Evolutionary conservation across 2,797 vertebrate genomes (phyloP).

Genomic region (Anomalospiza imberbis): DNA sequence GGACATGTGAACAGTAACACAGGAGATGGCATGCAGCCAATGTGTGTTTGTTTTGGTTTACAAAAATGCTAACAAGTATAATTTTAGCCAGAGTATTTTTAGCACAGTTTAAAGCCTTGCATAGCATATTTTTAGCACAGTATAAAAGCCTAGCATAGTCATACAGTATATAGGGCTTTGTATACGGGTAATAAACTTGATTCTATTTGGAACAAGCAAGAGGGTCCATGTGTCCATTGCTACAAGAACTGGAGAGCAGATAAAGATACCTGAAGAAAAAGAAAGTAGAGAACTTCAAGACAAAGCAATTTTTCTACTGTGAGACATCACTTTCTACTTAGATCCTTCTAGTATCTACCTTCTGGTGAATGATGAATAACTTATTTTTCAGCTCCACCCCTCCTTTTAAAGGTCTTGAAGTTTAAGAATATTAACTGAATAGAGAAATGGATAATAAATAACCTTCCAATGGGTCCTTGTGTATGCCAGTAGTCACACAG

Average conservation of each 20-base stretch:
- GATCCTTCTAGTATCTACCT: background rate
- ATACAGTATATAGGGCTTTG: background rate
- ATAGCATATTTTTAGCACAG: background rate
- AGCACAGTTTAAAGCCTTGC: background rate
- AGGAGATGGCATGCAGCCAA: background rate
- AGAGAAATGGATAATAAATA: background rate
- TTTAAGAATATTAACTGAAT: background rate
- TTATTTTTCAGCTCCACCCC: background rate
- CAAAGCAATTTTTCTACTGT: background rate
- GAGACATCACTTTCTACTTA: background rate
- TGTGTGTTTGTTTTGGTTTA: background rate
- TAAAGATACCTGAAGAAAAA: background rate
- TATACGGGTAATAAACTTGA: background rate
- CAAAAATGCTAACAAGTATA: background rate
- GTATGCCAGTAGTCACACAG: background rate
- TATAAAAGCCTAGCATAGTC: background rate
- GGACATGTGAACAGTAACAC: background rate
- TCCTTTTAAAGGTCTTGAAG: background rate
- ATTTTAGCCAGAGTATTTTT: background rate
- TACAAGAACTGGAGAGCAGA: background rate
- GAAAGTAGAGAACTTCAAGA: background rate
- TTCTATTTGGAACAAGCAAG: background rate
- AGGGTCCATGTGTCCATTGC: background rate
- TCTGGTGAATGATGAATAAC: background rate
- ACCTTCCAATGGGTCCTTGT: background rate